Base-by-base conservation (phyloP, 2,113 vertebrate genomes). In the Marmota flaviventris region DNA sequence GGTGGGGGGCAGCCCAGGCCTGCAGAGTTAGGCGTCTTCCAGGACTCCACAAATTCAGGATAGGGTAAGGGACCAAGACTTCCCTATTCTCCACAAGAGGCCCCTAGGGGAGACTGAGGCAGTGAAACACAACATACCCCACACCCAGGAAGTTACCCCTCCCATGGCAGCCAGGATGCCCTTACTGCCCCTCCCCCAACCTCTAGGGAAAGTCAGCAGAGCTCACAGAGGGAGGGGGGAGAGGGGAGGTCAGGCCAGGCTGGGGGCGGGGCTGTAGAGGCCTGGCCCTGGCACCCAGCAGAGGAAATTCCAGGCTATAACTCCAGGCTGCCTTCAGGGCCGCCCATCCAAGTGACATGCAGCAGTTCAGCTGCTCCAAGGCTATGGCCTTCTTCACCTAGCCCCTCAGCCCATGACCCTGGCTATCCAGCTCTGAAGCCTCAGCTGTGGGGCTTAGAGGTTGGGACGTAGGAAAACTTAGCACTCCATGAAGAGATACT, bases 261-360 rank as follows among this genome's bases (percentile, higher is more conserved):
- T 94, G 89, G 97, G 93, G 96, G 95, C 87, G 93, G 97, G 95
- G 93, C 93, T 75, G 63, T 70, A 65, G 93, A 97, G 96, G 95
- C 96, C 92, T 34, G 91, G 96, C 95, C 96, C 97, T 96, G 97
- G 96, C 94, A 98, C 97, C 89, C 27, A 5, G 91, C 58, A 81
- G 81, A 97, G 97, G 97, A 96, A 94, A 97, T 93, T 97, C 97
- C 97, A 98, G 94, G 94, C 97, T 79, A 56, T 69, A 94, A 91
- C 92, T 93, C 92, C 96, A 97, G 95, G 96, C 97, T 93, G 93
- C 83, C 92, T 97, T 73, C 94, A 89, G 85, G 87, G 92, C 88
- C 34, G 34, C 97, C 77, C 83, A 75, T 91, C 87, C 24, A 29
- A 96, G 87, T 70, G 82, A 91, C 73, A 73, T 1, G 78, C 61